Evolutionary conservation across 92 coral and sea anemone genomes (phyloP).

Genomic region (Epizoanthus fatuus): DNA sequence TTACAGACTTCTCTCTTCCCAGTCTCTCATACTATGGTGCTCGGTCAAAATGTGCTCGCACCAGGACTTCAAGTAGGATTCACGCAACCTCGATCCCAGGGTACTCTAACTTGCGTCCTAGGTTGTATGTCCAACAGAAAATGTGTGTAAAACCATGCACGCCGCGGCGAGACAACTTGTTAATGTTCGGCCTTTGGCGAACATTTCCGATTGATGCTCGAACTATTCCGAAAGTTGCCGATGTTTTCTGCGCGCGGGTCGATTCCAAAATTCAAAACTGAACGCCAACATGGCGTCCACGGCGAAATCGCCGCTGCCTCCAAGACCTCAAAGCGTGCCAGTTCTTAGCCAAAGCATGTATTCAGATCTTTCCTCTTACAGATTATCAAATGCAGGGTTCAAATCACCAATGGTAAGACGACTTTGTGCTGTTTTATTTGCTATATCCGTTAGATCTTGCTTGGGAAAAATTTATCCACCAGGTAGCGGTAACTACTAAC

Average conservation of each 20-base stretch:
- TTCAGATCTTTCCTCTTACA: conserved; percentile 70
- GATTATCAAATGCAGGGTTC: conserved; percentile 70
- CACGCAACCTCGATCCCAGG: no score
- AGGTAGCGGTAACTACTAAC: no score
- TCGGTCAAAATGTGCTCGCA: background rate
- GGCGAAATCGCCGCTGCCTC: conserved; percentile 89
- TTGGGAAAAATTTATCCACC: background rate
- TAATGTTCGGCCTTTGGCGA: background rate
- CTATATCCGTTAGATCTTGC: background rate
- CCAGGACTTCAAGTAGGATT: conserved; percentile 10
- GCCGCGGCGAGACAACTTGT: no score
- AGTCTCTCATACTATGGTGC: no score
- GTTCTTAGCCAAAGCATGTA: conserved; percentile 85
- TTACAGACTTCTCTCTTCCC: no score
- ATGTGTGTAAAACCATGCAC: no score
- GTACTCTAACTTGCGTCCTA: no score
- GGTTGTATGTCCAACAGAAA: no score
- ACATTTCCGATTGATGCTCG: background rate
- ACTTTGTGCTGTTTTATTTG: background rate
- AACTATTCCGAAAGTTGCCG: conserved; percentile 72
- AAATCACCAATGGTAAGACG: conserved; percentile 88
- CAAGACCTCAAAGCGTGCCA: conserved; percentile 96
- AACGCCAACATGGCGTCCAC: conserved; percentile 94
- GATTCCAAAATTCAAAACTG: conserved; percentile 71
- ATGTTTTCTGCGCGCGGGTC: conserved; percentile 89